Base-by-base conservation (phyloP, 2,888 invertebrate species). In the Strigamia crassipes region DNA sequence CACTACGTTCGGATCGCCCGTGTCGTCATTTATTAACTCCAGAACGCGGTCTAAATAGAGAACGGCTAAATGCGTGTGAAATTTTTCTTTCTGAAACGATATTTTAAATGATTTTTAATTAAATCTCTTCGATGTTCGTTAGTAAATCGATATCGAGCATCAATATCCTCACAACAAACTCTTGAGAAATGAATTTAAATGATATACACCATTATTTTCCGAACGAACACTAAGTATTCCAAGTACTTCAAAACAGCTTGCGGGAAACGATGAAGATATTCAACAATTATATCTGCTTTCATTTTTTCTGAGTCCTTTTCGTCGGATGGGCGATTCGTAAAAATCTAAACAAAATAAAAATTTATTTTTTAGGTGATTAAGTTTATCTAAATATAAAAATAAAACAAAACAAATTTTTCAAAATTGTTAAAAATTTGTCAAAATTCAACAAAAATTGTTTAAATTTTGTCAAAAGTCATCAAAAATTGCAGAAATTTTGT, bases 11-110 rank as follows among this genome's bases (percentile, higher is more conserved):
- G 77, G n/a, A 15, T 84, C 83, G 15, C 56, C 81, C 73, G 10
- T 8, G 78, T 82, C 31, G 84, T 78, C 66, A 2, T 66, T 81
- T 1, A 66, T n/a, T 31, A 66, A 34, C 5, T 34, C 66, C n/a
- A 81, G 38, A 23, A 90, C 88, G 79, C 86, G 84, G 79, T 90
- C 89, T 84, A 90, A 85, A 84, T 90, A 90, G 80, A 89, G 85
- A 13, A 89, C 87, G 10, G 89, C 89, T 81, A 90, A 85, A 83
- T 89, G 89, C 0, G 90, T 90, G 84, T 90, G 90, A 84, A 88
- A 89, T 83, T 88, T 88, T 85, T 89, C 89, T 85, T 88, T 88
- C 89, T 89, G 23, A 73, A 73, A 23, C n/a, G 34, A 79, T 51
- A 82, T 8, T 51, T 82, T 13, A n/a, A n/a, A n/a, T n/a, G n/a